Percentiles rank a stretch among this genome's conserved stretches.
Evolutionary conservation across 1,140 invertebrate species (phyloP).

Genomic region (Drosophila sturtevanti): DNA sequence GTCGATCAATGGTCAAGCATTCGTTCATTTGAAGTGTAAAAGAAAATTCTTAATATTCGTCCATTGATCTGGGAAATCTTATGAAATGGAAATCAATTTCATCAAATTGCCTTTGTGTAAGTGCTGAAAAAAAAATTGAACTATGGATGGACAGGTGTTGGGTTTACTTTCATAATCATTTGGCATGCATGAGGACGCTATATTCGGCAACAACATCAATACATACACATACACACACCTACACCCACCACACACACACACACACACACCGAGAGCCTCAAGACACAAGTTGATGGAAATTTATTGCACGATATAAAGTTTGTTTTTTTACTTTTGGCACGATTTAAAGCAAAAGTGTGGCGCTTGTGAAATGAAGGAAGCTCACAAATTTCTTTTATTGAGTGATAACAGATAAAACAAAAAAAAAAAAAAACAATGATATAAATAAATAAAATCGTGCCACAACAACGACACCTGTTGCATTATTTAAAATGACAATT

Average conservation of each 20-base stretch:
- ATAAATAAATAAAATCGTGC: constrained; percentile 6
- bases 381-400: constrained; percentile 61
- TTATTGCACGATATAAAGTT: constrained; percentile 38
- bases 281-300: constrained; percentile 60
- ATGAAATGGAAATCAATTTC: constrained; percentile 23
- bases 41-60: constrained; percentile 3
- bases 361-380: constrained; percentile 55
- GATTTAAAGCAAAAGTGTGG: constrained; percentile 52
- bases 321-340: constrained; percentile 57
- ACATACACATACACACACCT: background rate
- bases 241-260: no score
- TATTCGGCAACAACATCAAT: constrained; percentile 15
- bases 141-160: constrained; percentile 21
- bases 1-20: constrained; percentile 15
- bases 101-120: background rate
- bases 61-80: background rate
- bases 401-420: constrained; percentile 52
- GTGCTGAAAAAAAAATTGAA: no score
- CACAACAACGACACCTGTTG: constrained; percentile 55
- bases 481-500: constrained; percentile 66
- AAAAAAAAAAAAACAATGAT: constrained; percentile 22
- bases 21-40: constrained; percentile 1
- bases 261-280: constrained; percentile 2
- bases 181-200: constrained; percentile 46
- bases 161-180: constrained; percentile 60